Evolutionary conservation across 2,888 invertebrate genomes (phyloP).

Genomic region (Galerucella nymphaeae): DNA sequence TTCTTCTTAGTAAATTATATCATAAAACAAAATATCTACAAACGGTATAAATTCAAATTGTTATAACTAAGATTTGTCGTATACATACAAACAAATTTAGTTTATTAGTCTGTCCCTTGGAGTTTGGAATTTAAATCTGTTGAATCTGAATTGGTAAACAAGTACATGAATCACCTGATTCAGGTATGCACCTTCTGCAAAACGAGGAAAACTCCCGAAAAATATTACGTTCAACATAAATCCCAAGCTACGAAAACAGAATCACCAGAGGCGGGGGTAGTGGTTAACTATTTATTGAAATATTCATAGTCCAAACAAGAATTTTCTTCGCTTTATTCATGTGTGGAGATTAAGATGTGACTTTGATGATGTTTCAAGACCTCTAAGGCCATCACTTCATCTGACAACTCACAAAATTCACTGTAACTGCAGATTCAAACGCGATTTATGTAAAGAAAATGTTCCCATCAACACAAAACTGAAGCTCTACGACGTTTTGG

Average conservation of each 20-base stretch:
- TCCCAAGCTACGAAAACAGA: neutral
- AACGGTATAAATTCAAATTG: too few relatives aligned
- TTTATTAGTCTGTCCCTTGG: neutral
- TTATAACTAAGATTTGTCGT: neutral
- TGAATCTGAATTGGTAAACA: slow-evolving; percentile 16
- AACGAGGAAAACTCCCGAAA: neutral
- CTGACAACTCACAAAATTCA: too few relatives aligned
- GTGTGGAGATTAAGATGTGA: too few relatives aligned
- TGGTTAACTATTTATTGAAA: neutral
- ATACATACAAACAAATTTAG: neutral
- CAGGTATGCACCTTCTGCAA: slow-evolving; percentile 6
- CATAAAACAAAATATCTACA: neutral
- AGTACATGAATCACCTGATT: slow-evolving; percentile 16
- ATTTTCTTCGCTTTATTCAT: too few relatives aligned
- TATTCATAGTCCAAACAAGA: too few relatives aligned
- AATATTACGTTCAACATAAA: neutral
- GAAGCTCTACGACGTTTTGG: too few relatives aligned
- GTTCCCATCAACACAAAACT: too few relatives aligned
- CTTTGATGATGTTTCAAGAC: too few relatives aligned
- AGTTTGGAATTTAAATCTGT: neutral
- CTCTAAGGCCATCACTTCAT: too few relatives aligned
- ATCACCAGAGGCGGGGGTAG: neutral
- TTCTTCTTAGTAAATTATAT: neutral
- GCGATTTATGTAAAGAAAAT: too few relatives aligned
- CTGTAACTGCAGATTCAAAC: too few relatives aligned